Base-by-base conservation (phyloP, 1,140 invertebrate genomes). In the Diorhabda sublineata region DNA sequence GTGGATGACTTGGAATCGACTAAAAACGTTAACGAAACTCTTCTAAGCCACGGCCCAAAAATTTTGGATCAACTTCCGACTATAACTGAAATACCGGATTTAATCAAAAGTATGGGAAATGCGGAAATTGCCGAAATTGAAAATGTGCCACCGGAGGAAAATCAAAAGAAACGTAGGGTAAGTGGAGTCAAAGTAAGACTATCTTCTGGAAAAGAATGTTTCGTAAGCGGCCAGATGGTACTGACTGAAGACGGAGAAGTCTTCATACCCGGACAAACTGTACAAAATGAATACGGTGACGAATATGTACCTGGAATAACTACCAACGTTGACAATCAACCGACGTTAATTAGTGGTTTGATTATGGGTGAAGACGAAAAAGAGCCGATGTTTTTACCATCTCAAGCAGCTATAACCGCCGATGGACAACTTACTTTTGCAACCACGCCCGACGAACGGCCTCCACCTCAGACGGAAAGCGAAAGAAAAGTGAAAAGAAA, bases 241-340 rank as follows among this genome's bases (percentile, higher is more conserved):
- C 84, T 87, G 52, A 91, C 89, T 0, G 87, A 89, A 61, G 83
- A 84, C 65, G 90, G 90, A 3, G 83, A 86, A 61, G 78, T 89
- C 44, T 92, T 92, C 78, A 84, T 92, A 5, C 89, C 90, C 3
- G 90, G 91, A 42, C 89, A 91, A 80, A 89, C 90, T 5, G 80
- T 92, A n/a, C 82, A 87, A 72, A 90, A 89, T 6, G 87, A 88
- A 57, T 81, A 85, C 68, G 90, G 89, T 9, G 81, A 84, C 42
- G 80, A 86, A 66, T 93, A 92, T 79, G 86, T 90, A 61, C 90
- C 91, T 43, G 91, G 91, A 2, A 84, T 92, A 60, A 91, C 87
- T 58, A 84, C 92, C 6, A 85, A 87, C 71, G 87, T 89, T 0
- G 87, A 88, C 26, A 82, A 86, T 58, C 89, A 89, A 9, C 86